These are phyloP conservation scores for Neuroscelio doddi DNA, from an alignment of 2,888 invertebrate genomes.

Conservation along the genomic window DNA sequence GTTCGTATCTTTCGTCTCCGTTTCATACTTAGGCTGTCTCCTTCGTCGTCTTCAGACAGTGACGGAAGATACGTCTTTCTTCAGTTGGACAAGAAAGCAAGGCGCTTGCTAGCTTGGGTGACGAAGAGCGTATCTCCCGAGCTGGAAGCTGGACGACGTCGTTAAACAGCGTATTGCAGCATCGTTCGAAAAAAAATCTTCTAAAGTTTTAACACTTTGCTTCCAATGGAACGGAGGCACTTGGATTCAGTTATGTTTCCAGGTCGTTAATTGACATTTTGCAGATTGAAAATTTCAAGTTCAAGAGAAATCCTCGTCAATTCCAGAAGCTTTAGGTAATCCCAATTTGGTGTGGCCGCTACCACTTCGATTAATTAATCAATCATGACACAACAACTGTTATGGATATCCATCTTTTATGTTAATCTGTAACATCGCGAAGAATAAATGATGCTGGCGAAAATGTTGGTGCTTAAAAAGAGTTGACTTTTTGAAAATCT, in stretches of 20 bases:
- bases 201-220: constrained; percentile 33
- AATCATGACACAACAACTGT: too few relatives aligned
- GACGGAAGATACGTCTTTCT: constrained; percentile 44
- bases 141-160: constrained; percentile 44
- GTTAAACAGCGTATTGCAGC: constrained; percentile 35
- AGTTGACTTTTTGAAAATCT: too few relatives aligned
- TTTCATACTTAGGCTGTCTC: constrained; percentile 26
- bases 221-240: not conserved
- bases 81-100: constrained; percentile 34
- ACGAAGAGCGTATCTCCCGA: constrained; percentile 40
- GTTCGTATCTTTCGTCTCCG: constrained; percentile 46
- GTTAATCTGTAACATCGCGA: too few relatives aligned
- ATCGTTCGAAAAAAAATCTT: constrained; percentile 34
- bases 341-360: constrained; percentile 2
- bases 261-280: too few relatives aligned
- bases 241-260: not conserved
- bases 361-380: constrained; percentile 27
- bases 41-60: constrained; percentile 29
- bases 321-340: too few relatives aligned
- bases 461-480: too few relatives aligned
- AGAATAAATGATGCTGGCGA: too few relatives aligned
- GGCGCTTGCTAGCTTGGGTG: constrained; percentile 22
- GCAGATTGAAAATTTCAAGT: too few relatives aligned
- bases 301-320: too few relatives aligned
- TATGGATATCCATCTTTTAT: too few relatives aligned